These are phyloP conservation scores for Gorsachius goisagi DNA, from an alignment of 2,113 vertebrate genomes.

Conservation along the genomic window DNA sequence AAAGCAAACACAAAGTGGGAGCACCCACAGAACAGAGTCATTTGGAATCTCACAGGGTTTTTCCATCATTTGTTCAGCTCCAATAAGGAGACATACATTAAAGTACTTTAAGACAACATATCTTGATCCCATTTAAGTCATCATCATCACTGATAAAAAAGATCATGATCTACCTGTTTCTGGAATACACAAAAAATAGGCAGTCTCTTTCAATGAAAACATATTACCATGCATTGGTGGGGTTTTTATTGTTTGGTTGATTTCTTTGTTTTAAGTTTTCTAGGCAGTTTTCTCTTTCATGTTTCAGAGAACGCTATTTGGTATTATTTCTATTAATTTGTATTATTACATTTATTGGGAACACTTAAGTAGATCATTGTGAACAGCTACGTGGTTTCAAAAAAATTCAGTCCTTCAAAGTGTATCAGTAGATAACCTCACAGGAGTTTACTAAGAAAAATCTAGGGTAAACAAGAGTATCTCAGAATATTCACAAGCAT, in stretches of 20 bases:
- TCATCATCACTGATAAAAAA: neutral
- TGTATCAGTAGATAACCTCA: neutral
- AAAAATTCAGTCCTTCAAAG: neutral
- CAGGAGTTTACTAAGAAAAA: neutral
- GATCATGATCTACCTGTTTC: neutral
- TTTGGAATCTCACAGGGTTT: neutral
- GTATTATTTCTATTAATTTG: neutral
- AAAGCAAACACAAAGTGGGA: neutral
- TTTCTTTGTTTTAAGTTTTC: neutral
- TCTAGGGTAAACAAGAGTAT: neutral
- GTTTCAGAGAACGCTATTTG: neutral
- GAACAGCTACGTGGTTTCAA: fast-evolving
- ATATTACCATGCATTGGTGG: neutral
- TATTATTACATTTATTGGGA: neutral
- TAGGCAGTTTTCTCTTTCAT: neutral
- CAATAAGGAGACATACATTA: neutral
- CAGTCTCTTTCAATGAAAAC: neutral
- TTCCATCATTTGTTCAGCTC: neutral
- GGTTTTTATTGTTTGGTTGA: neutral
- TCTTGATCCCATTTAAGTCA: neutral
- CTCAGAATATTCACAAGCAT: neutral
- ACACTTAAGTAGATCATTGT: neutral
- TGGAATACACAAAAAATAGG: neutral
- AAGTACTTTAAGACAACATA: neutral
- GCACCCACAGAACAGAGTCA: neutral